Percentiles rank a stretch among this genome's conserved stretches.
These are phyloP conservation scores for Harpalus rufipes DNA, from an alignment of 2,888 invertebrate genomes.

Conservation along the genomic window DNA sequence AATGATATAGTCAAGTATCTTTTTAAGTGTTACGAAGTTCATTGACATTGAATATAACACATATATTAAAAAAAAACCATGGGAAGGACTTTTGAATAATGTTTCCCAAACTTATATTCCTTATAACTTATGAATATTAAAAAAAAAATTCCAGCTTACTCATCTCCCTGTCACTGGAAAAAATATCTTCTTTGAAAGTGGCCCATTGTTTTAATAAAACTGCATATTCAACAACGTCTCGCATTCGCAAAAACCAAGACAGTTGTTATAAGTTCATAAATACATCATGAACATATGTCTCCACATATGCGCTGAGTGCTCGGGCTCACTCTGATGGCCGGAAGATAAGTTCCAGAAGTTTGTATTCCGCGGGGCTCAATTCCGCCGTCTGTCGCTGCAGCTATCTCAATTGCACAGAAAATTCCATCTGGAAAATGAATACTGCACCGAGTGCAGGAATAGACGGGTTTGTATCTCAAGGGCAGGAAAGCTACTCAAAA, in stretches of 20 bases:
- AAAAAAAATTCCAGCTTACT: conserved; percentile 17
- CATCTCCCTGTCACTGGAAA: conserved; percentile 6
- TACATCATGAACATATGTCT: conserved; percentile 48
- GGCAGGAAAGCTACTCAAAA: conserved; percentile 44
- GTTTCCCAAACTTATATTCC: neutral
- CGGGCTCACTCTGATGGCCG: conserved; percentile 9
- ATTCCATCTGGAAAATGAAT: conserved; percentile 63
- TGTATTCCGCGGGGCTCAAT: conserved; percentile 59
- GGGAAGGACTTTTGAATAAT: neutral
- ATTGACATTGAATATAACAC: too few species aligned
- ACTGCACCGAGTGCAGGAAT: conserved; percentile 34
- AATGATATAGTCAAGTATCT: too few species aligned
- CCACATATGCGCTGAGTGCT: conserved; percentile 1
- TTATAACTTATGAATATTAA: neutral
- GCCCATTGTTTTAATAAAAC: conserved; percentile 5
- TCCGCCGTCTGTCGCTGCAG: conserved; percentile 53
- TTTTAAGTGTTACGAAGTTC: too few species aligned
- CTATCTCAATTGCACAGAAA: conserved; percentile 62
- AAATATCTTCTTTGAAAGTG: conserved; percentile 11
- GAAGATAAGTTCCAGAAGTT: conserved; percentile 51
- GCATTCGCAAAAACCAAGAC: conserved; percentile 20
- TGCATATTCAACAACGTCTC: neutral
- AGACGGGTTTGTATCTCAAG: conserved; percentile 42
- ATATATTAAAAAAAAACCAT: neutral
- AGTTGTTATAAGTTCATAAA: conserved; percentile 46